Evolutionary conservation across 2,113 vertebrate species (phyloP), one percentile per base, ranked within the genome.

Genomic region (Oryzias melastigma): DNA sequence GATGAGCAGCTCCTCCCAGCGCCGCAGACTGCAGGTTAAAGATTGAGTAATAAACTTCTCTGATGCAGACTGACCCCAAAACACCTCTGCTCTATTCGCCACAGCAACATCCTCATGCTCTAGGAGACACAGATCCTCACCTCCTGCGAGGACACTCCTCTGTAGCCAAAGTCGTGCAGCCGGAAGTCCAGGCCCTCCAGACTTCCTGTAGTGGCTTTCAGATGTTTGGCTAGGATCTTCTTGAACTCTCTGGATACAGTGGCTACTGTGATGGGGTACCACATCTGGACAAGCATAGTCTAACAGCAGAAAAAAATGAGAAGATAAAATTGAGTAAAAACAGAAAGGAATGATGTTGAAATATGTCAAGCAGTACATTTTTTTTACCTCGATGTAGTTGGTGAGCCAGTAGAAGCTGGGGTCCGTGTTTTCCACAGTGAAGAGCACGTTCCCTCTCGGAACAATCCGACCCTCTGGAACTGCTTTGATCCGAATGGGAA

Each of bases 251-350:
- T 84, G 68, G 91, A 92, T 45, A 91, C 64, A 24, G 92, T 92
- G 25, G 91, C 91, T 18, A 93, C 91, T 4, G 91, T 93, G 75
- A 92, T 92, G 24, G 92, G 92, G 55, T 92, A 93, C 92, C 91
- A 93, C 87, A 91, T 89, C 85, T 92, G 91, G 35, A 93, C 81
- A 68, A 93, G 78, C 87, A 92, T 90, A 10, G 91, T 92, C 92
- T 92, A 20, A 0, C 57, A 12, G 5, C 29, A 46, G 24, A 5
- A 62, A 22, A 48, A 14, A n/a, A 12, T 3, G 16, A 13, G 3
- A 14, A 16, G 1, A 24, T 22, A 4, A 22, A 24, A 47, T 4
- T 19, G 46, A 19, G 14, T 22, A 2, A 55, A 22, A 18, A 49
- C 18, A 48, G 19, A 7, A 15, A 35, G 35, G 35, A 35, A 8